Base-by-base conservation (phyloP, 2,888 invertebrate species). In the Malthinus flaveolus region DNA sequence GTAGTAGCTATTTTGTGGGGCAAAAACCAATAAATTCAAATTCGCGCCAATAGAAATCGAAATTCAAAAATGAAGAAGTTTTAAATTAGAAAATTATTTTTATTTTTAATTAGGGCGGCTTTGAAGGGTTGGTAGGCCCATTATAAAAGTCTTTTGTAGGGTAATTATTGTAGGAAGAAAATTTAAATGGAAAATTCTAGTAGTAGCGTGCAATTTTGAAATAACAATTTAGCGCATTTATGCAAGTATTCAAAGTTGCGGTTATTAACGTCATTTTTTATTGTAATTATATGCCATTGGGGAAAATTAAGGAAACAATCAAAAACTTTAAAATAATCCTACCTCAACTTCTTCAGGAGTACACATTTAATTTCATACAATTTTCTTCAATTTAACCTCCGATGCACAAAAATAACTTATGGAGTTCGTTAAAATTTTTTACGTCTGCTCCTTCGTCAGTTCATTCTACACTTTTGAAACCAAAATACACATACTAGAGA, bases 261-360 rank as follows among this genome's bases (percentile, higher is more conserved):
- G 23, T 57, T 58, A 47, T 45, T 50, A 45, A 42, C 47, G 56
- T 61, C 59, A 62, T 48, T 53, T 64, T 65, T 61, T 59, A 64
- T 55, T 50, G 23, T 23, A 23, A 23, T 23, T 23, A 23, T 23
- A 23, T 23, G 32, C 49, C 33, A 44, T 35, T 11, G 39, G 47
- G 32, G 34, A 7, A 42, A 57, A 35, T 32, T 45, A 49, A 49
- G 54, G 31, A 58, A 48, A 15, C n/a, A 49, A 52, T 47, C 39
- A 48, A 37, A 37, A 39, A 52, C 39, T 51, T 49, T 36, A 7
- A 36, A 23, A 47, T 58, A 52, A 47, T 51, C 13, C n/a, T 77
- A 81, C 82, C 81, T 82, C 78, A 36, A 78, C 66, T 70, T 81
- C 81, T 69, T 80, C 79, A 55, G 79, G 79, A 55, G 81, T 79